Evolutionary conservation across 2,888 invertebrate genomes (phyloP).

Genomic region (Netelia fuscicornis): DNA sequence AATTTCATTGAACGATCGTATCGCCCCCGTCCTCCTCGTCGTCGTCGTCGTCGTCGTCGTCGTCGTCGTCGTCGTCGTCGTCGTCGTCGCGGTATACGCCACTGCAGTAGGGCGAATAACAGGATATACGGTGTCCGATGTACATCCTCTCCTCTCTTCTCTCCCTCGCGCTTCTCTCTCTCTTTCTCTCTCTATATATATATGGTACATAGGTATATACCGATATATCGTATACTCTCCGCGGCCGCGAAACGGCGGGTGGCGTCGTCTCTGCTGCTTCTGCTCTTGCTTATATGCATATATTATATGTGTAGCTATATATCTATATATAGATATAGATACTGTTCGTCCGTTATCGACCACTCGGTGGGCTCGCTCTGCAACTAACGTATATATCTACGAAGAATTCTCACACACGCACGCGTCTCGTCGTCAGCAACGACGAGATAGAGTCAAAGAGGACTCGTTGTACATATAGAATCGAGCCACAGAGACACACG

Average conservation of each 20-base stretch:
- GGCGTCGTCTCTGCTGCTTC: conserved; percentile 42
- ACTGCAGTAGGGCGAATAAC: conserved; percentile 83
- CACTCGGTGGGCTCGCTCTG: conserved; percentile 75
- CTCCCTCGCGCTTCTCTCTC: conserved; percentile 70
- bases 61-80: no score
- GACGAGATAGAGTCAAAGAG: conserved; percentile 46
- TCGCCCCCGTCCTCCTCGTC: not conserved
- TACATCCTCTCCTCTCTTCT: conserved; percentile 78
- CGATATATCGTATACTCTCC: not conserved
- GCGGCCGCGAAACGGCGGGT: conserved; percentile 44
- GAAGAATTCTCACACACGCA: conserved; percentile 41
- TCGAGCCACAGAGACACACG: conserved; percentile 50
- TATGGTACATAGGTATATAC: not conserved
- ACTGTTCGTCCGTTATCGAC: conserved; percentile 80
- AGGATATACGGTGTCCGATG: conserved; percentile 85
- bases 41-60: no score
- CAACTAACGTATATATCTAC: conserved; percentile 62
- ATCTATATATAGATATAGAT: conserved; percentile 7
- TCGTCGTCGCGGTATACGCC: conserved; percentile 19
- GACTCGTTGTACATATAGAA: conserved; percentile 29
- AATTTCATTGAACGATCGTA: conserved; percentile 57
- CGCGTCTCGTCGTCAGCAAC: conserved; percentile 58
- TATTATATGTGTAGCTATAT: not conserved
- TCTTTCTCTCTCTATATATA: conserved; percentile 56
- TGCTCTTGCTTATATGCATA: conserved; percentile 24